phyloP scores from a whole-genome alignment of 2,113 vertebrate genomes.

The Chionomys nivalis region DNA sequence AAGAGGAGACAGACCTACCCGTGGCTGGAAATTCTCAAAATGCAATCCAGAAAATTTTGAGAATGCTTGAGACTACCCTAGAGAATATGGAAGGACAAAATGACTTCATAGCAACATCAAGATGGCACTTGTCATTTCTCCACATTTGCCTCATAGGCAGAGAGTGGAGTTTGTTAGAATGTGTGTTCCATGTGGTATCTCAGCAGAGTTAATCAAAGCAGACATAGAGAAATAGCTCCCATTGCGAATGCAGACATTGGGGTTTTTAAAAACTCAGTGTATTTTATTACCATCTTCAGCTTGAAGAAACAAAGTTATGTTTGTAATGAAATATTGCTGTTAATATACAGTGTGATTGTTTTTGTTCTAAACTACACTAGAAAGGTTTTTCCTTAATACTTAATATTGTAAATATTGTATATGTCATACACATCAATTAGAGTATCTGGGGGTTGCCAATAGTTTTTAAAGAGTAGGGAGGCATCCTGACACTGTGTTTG shows the following conservation, averaged over 20 bases:
- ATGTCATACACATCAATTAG: not conserved
- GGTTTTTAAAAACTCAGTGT: not conserved
- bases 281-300: not conserved
- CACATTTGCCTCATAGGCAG: not conserved
- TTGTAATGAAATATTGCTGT: not conserved
- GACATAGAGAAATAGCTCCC: not conserved
- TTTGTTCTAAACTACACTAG: not conserved
- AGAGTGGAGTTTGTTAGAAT: not conserved
- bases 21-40: not conserved
- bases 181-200: not conserved
- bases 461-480: not conserved
- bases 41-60: not conserved
- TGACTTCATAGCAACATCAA: not conserved
- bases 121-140: not conserved
- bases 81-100: not conserved
- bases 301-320: not conserved
- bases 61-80: not conserved
- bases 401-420: not conserved
- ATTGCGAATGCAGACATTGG: not conserved
- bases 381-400: not conserved
- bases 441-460: not conserved
- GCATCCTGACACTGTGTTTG: not conserved
- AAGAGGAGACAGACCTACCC: not conserved
- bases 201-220: not conserved
- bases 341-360: not conserved